Percentiles rank a stretch among this genome's conserved stretches.
Evolutionary conservation across 1,140 invertebrate genomes (phyloP).

Genomic region (Sesamia nonagrioides): DNA sequence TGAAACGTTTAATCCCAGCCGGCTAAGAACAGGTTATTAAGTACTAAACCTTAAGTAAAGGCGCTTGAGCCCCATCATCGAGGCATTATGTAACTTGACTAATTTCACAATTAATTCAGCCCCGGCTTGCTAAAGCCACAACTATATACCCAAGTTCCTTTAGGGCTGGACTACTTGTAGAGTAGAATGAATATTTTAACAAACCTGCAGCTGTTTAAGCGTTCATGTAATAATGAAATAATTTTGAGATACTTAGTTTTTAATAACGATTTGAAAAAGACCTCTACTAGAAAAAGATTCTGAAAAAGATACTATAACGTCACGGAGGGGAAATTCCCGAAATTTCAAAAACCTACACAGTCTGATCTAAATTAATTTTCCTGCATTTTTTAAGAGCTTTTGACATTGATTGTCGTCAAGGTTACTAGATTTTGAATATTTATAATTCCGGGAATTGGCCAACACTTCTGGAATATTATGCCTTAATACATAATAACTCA

Average conservation of each 20-base stretch:
- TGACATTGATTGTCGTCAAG: too few relatives aligned
- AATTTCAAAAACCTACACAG: too few relatives aligned
- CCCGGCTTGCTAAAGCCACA: constrained; percentile 25
- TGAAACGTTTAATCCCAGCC: constrained; percentile 43
- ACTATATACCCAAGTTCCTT: constrained; percentile 39
- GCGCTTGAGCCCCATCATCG: constrained; percentile 31
- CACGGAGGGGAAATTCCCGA: too few relatives aligned
- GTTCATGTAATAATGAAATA: constrained; percentile 4
- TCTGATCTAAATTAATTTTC: too few relatives aligned
- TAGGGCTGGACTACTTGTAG: constrained; percentile 26
- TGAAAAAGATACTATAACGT: too few relatives aligned
- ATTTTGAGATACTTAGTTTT: background rate
- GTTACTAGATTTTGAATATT: too few relatives aligned
- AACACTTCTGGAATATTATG: too few relatives aligned
- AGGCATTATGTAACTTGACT: constrained; percentile 48
- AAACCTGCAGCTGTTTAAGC: background rate
- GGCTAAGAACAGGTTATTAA: constrained; percentile 51
- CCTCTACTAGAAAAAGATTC: too few relatives aligned
- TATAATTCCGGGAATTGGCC: too few relatives aligned
- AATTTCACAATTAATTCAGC: constrained; percentile 49
- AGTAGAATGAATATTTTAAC: constrained; percentile 42
- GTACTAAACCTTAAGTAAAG: constrained; percentile 52
- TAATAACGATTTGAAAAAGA: background rate
- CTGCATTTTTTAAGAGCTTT: too few relatives aligned
- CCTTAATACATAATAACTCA: too few relatives aligned